Conservation (phyloP, 2,797 vertebrate species). For the Lacerta viridis region DNA sequence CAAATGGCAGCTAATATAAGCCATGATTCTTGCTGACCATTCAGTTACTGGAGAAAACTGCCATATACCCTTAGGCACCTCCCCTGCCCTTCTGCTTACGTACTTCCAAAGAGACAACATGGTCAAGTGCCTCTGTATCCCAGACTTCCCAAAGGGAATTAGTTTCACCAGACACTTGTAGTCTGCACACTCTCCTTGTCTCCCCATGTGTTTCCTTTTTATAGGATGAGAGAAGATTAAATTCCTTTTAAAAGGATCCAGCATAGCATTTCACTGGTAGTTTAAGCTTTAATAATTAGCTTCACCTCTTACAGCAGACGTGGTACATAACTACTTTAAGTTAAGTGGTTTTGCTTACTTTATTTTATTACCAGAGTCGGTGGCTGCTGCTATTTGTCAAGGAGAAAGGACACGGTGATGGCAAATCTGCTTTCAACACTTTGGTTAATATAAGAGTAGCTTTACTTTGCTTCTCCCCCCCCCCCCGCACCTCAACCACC, state of each 20-base stretch:
- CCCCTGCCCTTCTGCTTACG: neutral
- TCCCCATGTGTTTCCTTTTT: slow-evolving; percentile 34
- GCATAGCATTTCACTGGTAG: slow-evolving; percentile 28
- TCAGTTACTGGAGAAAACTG: slow-evolving; percentile 31
- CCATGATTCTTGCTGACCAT: neutral
- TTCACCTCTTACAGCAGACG: slow-evolving; percentile 38
- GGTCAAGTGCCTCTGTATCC: slow-evolving; percentile 1
- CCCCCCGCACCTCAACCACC: no score
- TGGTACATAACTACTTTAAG: slow-evolving; percentile 23
- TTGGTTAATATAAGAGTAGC: neutral
- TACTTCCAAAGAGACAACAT: neutral
- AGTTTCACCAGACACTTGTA: slow-evolving; percentile 26
- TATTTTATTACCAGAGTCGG: slow-evolving; percentile 29
- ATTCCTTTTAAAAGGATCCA: slow-evolving; percentile 34
- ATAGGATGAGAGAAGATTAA: slow-evolving; percentile 46
- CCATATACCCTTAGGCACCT: neutral
- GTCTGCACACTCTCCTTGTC: neutral
- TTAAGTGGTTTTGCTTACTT: slow-evolving; percentile 40
- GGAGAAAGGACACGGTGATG: slow-evolving; percentile 1
- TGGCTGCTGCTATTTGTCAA: slow-evolving; percentile 30
- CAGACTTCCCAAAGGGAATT: slow-evolving; percentile 24
- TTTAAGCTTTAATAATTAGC: slow-evolving; percentile 50
- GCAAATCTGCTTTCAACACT: slow-evolving; percentile 3
- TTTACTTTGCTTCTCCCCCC: neutral
- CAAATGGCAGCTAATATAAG: slow-evolving; percentile 13